These are phyloP conservation scores for Eilema caniola DNA, from an alignment of 2,888 invertebrate genomes.

Conservation along the genomic window DNA sequence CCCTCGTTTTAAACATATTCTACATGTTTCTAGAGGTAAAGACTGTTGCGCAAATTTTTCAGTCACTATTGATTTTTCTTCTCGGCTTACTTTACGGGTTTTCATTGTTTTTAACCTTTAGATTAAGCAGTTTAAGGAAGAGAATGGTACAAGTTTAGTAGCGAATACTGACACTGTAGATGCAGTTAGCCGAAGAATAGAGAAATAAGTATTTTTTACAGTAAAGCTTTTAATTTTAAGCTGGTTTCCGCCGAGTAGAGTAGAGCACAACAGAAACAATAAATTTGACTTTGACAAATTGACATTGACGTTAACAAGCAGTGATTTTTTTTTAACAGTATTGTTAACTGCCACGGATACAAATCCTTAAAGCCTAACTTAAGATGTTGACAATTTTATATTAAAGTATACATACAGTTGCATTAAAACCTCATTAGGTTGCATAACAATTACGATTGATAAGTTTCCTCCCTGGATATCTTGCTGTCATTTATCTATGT, in stretches of 20 bases:
- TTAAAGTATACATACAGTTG: too few relatives aligned
- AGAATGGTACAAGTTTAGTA: not conserved
- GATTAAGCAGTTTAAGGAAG: not conserved
- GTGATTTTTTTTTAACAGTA: too few relatives aligned
- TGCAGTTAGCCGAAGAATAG: not conserved
- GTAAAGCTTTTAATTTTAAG: not conserved
- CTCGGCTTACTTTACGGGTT: conserved; percentile 18
- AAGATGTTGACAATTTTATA: too few relatives aligned
- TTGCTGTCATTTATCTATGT: not conserved
- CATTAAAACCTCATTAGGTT: not conserved
- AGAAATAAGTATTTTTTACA: not conserved
- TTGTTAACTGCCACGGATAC: too few relatives aligned
- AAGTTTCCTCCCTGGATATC: not conserved
- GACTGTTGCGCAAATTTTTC: not conserved
- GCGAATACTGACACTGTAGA: not conserved
- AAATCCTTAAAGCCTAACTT: too few relatives aligned
- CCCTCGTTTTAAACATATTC: conserved; percentile 52
- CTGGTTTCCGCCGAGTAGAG: not conserved
- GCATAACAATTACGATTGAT: not conserved
- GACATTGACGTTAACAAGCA: too few relatives aligned
- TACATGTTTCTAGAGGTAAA: conserved; percentile 35
- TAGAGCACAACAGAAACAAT: not conserved
- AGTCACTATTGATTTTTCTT: not conserved
- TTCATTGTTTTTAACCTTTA: conserved; percentile 25
- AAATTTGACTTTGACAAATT: too few relatives aligned